phyloP scores from a whole-genome alignment of 2,113 vertebrate genomes.

The Ptychochromis oligacanthus region DNA sequence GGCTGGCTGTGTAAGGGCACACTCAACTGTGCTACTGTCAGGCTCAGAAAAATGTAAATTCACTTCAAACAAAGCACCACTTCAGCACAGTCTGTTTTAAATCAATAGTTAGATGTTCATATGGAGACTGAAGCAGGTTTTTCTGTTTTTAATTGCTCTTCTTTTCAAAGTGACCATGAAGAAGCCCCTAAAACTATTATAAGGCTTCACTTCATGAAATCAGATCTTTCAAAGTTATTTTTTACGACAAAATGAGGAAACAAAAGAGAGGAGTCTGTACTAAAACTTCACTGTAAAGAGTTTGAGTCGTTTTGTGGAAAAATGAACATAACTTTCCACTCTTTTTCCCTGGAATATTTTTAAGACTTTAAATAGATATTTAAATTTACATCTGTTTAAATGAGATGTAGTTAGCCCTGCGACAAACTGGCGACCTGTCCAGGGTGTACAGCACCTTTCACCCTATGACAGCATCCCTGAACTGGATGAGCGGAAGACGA shows the following conservation, averaged over 20 bases:
- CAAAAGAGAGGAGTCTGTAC: neutral
- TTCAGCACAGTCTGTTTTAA: neutral
- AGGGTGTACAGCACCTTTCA: fast-evolving
- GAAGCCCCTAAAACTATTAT: too few relatives aligned
- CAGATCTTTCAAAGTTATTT: too few relatives aligned
- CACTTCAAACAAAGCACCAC: slow-evolving; percentile 9
- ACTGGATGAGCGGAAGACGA: too few relatives aligned
- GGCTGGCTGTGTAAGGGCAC: neutral
- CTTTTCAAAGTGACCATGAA: too few relatives aligned
- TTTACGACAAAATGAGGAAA: neutral
- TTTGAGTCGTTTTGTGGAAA: neutral
- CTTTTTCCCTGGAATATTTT: too few relatives aligned
- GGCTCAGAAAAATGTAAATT: slow-evolving; percentile 2
- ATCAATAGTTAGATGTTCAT: neutral
- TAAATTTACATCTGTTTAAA: neutral
- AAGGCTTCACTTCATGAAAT: too few relatives aligned
- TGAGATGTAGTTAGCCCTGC: neutral
- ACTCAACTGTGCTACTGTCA: neutral
- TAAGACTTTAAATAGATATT: neutral
- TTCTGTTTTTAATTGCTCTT: neutral
- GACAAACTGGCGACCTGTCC: neutral
- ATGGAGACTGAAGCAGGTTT: neutral
- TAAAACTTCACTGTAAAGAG: neutral
- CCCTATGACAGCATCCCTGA: too few relatives aligned
- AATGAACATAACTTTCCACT: too few relatives aligned